Base-by-base conservation (phyloP, 2,888 invertebrate species). In the Drosophila neutralis region DNA sequence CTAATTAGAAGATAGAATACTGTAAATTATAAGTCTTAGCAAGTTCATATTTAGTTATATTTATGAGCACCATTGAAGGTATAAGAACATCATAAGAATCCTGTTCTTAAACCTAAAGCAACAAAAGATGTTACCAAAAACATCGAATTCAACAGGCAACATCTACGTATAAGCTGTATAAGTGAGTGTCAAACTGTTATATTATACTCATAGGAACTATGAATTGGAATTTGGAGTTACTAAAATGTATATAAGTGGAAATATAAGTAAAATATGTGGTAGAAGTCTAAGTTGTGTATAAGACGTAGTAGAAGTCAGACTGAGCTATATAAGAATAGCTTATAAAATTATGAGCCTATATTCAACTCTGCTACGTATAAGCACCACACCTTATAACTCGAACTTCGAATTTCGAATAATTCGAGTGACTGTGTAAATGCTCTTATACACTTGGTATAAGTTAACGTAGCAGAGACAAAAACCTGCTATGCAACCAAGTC, bases 151-250 rank as follows among this genome's bases (percentile, higher is more conserved):
- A 63, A 77, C 35, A 21, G 4, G 4, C 59, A 57, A 69, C 69
- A 69, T 63, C 36, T 71, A 66, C 33, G 21, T 6, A 24, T 11
- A 21, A 49, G 52, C 15, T 29, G 56, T 69, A 73, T 54, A 60
- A 69, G 69, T 35, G 27, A 3, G 8, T 0, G 0, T 13, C 2
- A 2, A 83, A 77, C 81, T 86, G 83, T 86, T 86, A 86, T 83
- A 83, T 74, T 40, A 54, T 70, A 76, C 59, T 31, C 57, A 65
- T 62, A 35, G 11, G n/a, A 35, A 10, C 13, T 15, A 11, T 13
- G 31, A 38, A 6, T n/a, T 6, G 11, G 18, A 45, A 24, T 15
- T 7, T 0, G 1, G 29, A 13, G 1, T 11, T 6, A 40, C 18
- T 8, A n/a, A 13, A 45, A 21, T 3, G 8, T 18, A 36, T 40